These are phyloP conservation scores for Paelopatides confundens DNA, from an alignment of 53 echinoderm and acorn worm genomes.

Conservation along the genomic window DNA sequence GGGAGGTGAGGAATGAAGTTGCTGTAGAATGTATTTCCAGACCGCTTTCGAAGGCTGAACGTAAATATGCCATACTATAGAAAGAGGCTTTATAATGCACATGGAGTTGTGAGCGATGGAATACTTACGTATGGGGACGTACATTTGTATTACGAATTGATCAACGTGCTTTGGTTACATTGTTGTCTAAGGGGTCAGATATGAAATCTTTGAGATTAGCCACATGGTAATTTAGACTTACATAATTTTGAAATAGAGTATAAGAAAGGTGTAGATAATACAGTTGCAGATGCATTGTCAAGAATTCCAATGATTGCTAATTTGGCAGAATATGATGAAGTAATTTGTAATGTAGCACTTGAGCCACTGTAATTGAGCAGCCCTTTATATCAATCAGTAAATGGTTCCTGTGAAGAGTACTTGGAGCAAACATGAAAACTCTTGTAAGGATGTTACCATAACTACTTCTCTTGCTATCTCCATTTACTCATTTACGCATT, in stretches of 20 bases:
- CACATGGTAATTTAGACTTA: slow-evolving; percentile 38
- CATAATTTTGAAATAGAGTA: slow-evolving; percentile 63
- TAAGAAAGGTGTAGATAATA: slow-evolving; percentile 41
- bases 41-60: slow-evolving; percentile 54
- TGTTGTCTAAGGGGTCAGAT: slow-evolving; percentile 40
- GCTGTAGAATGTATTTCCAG: slow-evolving; percentile 63
- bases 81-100: slow-evolving; percentile 65
- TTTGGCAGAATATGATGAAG: slow-evolving; percentile 10
- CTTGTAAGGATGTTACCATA: too few relatives aligned
- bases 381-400: too few relatives aligned
- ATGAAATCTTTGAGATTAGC: slow-evolving; percentile 63
- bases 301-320: slow-evolving; percentile 21
- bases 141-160: slow-evolving; percentile 62
- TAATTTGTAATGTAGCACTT: background rate
- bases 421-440: too few relatives aligned
- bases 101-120: slow-evolving; percentile 71
- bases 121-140: slow-evolving; percentile 66
- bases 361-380: too few relatives aligned
- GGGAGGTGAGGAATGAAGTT: slow-evolving; percentile 16
- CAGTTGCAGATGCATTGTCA: slow-evolving; percentile 57
- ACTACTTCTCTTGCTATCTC: too few relatives aligned
- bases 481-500: too few relatives aligned
- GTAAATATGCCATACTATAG: slow-evolving; percentile 60
- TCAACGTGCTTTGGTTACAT: slow-evolving; percentile 50
- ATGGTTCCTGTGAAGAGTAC: too few relatives aligned